A percentile compares a stretch with the other conserved stretches of the same genome.
Evolutionary conservation across 2,888 invertebrate species (phyloP).

Genomic region (Plebejus melissa): DNA sequence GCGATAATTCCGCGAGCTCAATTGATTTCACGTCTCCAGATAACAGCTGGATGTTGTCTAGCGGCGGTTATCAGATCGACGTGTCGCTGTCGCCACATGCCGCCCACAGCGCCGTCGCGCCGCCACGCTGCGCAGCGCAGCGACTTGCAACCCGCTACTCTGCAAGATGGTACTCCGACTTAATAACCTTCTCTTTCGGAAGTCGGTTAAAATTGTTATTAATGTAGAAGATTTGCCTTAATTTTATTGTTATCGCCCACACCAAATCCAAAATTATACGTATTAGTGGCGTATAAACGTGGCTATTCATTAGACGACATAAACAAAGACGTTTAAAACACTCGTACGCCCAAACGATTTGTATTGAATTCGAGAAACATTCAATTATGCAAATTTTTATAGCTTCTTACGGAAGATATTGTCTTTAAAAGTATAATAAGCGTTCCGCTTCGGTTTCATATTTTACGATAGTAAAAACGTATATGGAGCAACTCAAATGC

Average conservation of each 20-base stretch:
- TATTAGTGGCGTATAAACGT: constrained; percentile 47
- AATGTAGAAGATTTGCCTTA: constrained; percentile 36
- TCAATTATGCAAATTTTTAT: constrained; percentile 76
- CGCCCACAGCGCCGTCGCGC: constrained; percentile 56
- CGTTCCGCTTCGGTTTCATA: constrained; percentile 67
- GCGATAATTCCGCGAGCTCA: constrained; percentile 70
- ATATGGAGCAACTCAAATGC: constrained; percentile 79
- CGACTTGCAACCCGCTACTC: neutral
- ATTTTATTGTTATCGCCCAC: constrained; percentile 40
- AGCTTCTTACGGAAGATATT: constrained; percentile 61
- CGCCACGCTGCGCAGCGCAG: neutral
- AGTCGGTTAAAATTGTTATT: constrained; percentile 39
- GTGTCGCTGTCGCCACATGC: constrained; percentile 59
- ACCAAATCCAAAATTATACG: constrained; percentile 40
- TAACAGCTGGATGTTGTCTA: constrained; percentile 70
- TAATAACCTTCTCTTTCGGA: too few relatives aligned
- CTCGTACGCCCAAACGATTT: constrained; percentile 61
- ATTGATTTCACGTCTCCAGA: constrained; percentile 69
- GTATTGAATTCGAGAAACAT: constrained; percentile 62
- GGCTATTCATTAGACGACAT: constrained; percentile 53
- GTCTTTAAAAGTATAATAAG: constrained; percentile 59
- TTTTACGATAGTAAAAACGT: constrained; percentile 75
- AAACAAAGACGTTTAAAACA: constrained; percentile 56
- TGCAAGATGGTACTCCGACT: neutral
- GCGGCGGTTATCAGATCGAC: constrained; percentile 69